Conservation (phyloP, 2,888 invertebrate species). For the Oscheius sp. region DNA sequence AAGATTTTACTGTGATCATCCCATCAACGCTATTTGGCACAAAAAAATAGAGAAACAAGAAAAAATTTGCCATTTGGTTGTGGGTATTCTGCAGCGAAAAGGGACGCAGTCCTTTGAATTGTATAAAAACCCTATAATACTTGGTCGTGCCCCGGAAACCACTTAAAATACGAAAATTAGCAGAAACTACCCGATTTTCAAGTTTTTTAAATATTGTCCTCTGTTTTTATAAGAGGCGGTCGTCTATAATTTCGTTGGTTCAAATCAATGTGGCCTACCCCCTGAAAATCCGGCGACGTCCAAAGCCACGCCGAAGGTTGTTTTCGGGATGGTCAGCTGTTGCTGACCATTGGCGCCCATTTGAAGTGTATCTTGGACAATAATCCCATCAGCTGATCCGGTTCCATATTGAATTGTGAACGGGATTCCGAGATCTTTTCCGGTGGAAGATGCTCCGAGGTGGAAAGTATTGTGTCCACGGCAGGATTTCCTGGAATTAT, state of each 20-base stretch:
- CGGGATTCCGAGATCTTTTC: neutral
- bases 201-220: too few relatives aligned
- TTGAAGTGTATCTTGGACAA: constrained; percentile 53
- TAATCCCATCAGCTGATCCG: constrained; percentile 53
- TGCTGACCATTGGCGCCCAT: constrained; percentile 41
- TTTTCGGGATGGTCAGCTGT: constrained; percentile 73
- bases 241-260: too few relatives aligned
- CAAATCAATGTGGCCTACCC: constrained; percentile 42
- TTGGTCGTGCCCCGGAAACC: too few relatives aligned
- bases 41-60: too few relatives aligned
- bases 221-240: neutral
- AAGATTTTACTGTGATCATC: too few relatives aligned
- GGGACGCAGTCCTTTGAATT: too few relatives aligned
- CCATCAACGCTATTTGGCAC: too few relatives aligned
- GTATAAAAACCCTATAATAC: too few relatives aligned
- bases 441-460: constrained; percentile 3
- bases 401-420: constrained; percentile 45
- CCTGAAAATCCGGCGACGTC: constrained; percentile 76
- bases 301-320: constrained; percentile 76
- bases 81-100: too few relatives aligned
- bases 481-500: neutral
- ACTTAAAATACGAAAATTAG: too few relatives aligned
- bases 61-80: too few relatives aligned
- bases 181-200: too few relatives aligned
- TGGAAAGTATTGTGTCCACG: constrained; percentile 19